phyloP scores from a whole-genome alignment of 2,888 invertebrate genomes.

The Chalcis sispes region DNA sequence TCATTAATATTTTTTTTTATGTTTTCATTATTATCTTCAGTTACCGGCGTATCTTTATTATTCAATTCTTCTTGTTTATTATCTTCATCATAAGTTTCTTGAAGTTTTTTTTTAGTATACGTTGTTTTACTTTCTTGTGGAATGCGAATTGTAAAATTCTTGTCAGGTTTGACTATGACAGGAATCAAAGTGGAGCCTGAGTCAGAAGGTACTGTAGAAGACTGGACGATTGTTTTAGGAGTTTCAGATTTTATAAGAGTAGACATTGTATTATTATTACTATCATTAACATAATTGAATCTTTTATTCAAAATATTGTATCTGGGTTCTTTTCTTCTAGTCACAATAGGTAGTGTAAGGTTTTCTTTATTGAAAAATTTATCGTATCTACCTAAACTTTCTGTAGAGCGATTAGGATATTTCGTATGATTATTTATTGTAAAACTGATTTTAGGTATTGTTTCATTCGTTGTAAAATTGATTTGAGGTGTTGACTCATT shows the following conservation, averaged over 20 bases:
- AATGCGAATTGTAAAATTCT: slow-evolving; percentile 33
- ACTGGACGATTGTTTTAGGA: background rate
- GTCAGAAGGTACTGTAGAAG: slow-evolving; percentile 6
- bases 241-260: background rate
- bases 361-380: slow-evolving; percentile 57
- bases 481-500: slow-evolving; percentile 46
- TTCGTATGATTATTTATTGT: slow-evolving; percentile 64
- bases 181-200: slow-evolving; percentile 52
- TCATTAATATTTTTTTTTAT: slow-evolving; percentile 47
- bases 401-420: slow-evolving; percentile 61
- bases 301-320: slow-evolving; percentile 61
- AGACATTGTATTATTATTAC: background rate
- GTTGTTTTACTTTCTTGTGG: slow-evolving; percentile 51
- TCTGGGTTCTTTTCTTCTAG: slow-evolving; percentile 68
- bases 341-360: slow-evolving; percentile 55
- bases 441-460: slow-evolving; percentile 57
- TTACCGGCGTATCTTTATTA: slow-evolving; percentile 50
- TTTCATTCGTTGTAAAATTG: slow-evolving; percentile 39
- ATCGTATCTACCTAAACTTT: slow-evolving; percentile 60
- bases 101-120: slow-evolving; percentile 47
- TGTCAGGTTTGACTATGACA: slow-evolving; percentile 50
- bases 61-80: background rate
- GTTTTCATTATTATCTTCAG: slow-evolving; percentile 60
- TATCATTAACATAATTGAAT: background rate
- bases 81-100: slow-evolving; percentile 26